phyloP scores from a whole-genome alignment of 2,113 vertebrate species.

The Romanogobio albipinnatus region DNA sequence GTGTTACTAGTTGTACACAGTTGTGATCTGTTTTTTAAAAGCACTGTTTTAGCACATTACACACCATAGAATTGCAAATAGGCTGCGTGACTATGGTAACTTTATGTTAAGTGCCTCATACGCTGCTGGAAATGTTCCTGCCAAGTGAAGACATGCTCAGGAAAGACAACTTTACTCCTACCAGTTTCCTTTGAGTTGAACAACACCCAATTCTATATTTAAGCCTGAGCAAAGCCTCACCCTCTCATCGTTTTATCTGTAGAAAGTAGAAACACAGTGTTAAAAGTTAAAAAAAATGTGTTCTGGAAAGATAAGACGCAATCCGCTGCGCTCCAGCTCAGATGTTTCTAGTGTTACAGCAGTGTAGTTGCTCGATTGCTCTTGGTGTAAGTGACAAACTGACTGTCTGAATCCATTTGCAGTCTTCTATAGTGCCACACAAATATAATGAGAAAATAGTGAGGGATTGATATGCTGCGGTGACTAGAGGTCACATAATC shows the following conservation, averaged over 20 bases:
- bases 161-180: not conserved
- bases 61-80: conserved; percentile 56
- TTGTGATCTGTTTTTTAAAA: conserved; percentile 21
- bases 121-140: conserved; percentile 50
- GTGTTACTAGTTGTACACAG: not conserved
- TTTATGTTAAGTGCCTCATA: conserved; percentile 51
- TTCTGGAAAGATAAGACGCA: conserved; percentile 35
- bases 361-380: conserved; percentile 6
- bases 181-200: conserved; percentile 39
- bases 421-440: not conserved
- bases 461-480: not conserved
- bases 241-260: not conserved
- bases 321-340: conserved; percentile 40
- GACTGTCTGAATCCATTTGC: not conserved
- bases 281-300: not conserved
- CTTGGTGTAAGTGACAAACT: conserved; percentile 45
- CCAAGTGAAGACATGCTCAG: conserved; percentile 56
- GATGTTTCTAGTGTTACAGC: conserved; percentile 10
- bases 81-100: conserved; percentile 58
- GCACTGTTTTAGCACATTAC: conserved; percentile 44
- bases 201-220: conserved; percentile 37
- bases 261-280: not conserved
- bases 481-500: not conserved
- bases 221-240: conserved; percentile 6
- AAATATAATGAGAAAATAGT: not conserved